Percentiles rank a stretch among this genome's conserved stretches.
Conservation (phyloP, 2,888 invertebrate genomes). For the Tuta absoluta region DNA sequence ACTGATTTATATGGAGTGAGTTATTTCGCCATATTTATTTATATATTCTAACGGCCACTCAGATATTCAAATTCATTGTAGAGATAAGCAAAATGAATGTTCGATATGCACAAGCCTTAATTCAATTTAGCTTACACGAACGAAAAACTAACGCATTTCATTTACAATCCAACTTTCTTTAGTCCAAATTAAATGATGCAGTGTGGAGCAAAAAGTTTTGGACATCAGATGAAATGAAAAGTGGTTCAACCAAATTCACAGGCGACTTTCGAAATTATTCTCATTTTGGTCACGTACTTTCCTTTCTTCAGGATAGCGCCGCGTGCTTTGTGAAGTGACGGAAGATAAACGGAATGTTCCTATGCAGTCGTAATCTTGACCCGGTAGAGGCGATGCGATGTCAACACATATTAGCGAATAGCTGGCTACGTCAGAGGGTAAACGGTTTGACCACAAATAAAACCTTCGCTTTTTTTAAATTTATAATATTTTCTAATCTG, state of each 20-base stretch:
- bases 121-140: conserved; percentile 28
- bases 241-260: conserved; percentile 14
- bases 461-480: too few relatives aligned
- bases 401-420: conserved; percentile 27
- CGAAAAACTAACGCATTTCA: conserved; percentile 6
- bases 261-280: conserved; percentile 21
- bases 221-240: conserved; percentile 21
- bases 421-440: too few relatives aligned
- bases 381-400: conserved; percentile 42
- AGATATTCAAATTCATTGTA: conserved; percentile 60
- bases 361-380: conserved; percentile 31
- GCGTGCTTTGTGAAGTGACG: background rate
- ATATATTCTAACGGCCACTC: conserved; percentile 68
- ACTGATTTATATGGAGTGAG: conserved; percentile 78
- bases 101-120: conserved; percentile 41
- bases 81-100: conserved; percentile 57
- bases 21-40: conserved; percentile 59
- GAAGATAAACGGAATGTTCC: conserved; percentile 26
- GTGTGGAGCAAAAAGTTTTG: conserved; percentile 10
- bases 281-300: conserved; percentile 18
- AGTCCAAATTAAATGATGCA: conserved; percentile 18
- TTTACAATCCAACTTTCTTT: conserved; percentile 21
- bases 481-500: too few relatives aligned
- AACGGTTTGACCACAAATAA: too few relatives aligned
- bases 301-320: conserved; percentile 12